phyloP scores from a whole-genome alignment of 2,888 invertebrate genomes.

The Thyatira batis region DNA sequence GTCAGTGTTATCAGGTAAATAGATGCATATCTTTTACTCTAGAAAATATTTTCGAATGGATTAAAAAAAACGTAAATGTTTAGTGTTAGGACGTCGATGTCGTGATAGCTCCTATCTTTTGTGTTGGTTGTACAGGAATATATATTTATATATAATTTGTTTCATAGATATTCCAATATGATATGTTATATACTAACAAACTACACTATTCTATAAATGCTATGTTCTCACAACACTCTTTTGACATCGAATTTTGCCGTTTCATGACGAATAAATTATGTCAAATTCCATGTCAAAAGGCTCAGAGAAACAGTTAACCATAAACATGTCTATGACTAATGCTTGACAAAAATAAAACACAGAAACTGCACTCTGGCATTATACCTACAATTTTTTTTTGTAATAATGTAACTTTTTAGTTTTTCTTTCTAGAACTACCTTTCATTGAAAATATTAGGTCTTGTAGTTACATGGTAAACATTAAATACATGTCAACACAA shows the following conservation, averaged over 20 bases:
- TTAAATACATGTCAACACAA: slow-evolving; percentile 82
- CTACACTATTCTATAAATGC: slow-evolving; percentile 37
- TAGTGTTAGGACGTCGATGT: slow-evolving; percentile 74
- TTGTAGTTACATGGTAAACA: slow-evolving; percentile 78
- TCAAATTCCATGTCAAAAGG: slow-evolving; percentile 42
- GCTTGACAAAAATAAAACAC: slow-evolving; percentile 46
- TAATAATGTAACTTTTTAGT: slow-evolving; percentile 55
- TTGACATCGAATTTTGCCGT: slow-evolving; percentile 2
- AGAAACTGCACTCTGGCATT: slow-evolving; percentile 66
- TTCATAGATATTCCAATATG: slow-evolving; percentile 14
- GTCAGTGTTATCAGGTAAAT: slow-evolving; percentile 75
- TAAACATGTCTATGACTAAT: slow-evolving; percentile 33
- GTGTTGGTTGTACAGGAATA: slow-evolving; percentile 47
- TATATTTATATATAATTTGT: slow-evolving; percentile 28
- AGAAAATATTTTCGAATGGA: slow-evolving; percentile 75
- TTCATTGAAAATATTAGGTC: slow-evolving; percentile 67
- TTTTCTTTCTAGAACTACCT: slow-evolving; percentile 59
- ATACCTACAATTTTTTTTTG: slow-evolving; percentile 37
- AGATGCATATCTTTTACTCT: slow-evolving; percentile 82
- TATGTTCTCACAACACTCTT: slow-evolving; percentile 9
- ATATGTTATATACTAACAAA: slow-evolving; percentile 29
- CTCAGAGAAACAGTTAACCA: slow-evolving; percentile 25
- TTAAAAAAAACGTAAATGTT: slow-evolving; percentile 59
- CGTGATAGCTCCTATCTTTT: slow-evolving; percentile 70
- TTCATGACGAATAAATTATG: slow-evolving; percentile 7